phyloP scores from a whole-genome alignment of 37 sponge, comb jelly and placozoan species.

The Spongilla lacustris region DNA sequence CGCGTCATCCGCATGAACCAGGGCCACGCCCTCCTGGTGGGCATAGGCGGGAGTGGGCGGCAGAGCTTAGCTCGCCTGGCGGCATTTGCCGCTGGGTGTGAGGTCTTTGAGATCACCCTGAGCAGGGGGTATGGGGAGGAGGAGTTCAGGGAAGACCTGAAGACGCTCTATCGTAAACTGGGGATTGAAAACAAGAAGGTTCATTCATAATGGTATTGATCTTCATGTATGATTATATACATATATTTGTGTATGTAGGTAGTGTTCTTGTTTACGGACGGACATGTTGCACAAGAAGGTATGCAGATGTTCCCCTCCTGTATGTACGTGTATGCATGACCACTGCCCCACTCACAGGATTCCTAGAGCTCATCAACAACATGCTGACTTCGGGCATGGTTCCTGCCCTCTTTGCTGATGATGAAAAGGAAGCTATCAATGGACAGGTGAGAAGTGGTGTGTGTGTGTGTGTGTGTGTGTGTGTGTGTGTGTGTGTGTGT shows the following conservation, averaged over 20 bases:
- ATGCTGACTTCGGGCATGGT: slow-evolving; percentile 99
- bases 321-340: neutral
- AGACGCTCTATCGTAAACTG: slow-evolving; percentile 92
- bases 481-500: too few species aligned
- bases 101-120: slow-evolving; percentile 98
- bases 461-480: too few species aligned
- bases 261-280: slow-evolving; percentile 98
- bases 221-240: neutral
- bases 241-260: slow-evolving; percentile 18
- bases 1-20: slow-evolving; percentile 94
- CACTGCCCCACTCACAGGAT: slow-evolving; percentile 34
- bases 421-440: slow-evolving; percentile 93
- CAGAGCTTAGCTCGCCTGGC: slow-evolving; percentile 96
- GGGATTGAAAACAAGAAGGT: slow-evolving; percentile 97
- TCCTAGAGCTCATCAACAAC: slow-evolving; percentile 98
- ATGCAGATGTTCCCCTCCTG: neutral
- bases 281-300: slow-evolving; percentile 98
- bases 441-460: slow-evolving; percentile 82
- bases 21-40: slow-evolving; percentile 96
- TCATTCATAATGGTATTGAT: neutral
- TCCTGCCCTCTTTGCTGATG: slow-evolving; percentile 96
- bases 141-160: slow-evolving; percentile 97
- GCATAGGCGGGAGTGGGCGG: slow-evolving; percentile 97
- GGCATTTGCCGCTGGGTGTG: slow-evolving; percentile 97
- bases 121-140: slow-evolving; percentile 97